Conservation (phyloP, 2,113 vertebrate genomes). For the Climacteris rufus region DNA sequence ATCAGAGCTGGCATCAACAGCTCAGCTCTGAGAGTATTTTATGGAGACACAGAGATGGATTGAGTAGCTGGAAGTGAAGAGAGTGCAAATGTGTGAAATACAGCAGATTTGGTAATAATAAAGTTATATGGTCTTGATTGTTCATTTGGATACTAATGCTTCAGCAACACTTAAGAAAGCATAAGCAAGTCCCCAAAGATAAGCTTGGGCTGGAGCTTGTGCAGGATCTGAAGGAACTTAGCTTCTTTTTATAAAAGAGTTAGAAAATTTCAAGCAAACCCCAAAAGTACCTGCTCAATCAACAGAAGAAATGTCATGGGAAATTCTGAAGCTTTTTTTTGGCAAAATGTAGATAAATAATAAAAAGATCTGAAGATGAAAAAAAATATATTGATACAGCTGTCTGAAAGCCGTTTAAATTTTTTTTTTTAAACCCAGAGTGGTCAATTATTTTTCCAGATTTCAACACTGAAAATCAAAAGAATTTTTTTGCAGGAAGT, state of each 20-base stretch:
- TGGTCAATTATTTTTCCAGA: not conserved
- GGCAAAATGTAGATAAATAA: not conserved
- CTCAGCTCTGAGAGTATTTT: not conserved
- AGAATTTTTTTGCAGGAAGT: not conserved
- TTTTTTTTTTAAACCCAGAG: not conserved
- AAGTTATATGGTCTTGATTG: not conserved
- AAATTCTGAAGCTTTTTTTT: not conserved
- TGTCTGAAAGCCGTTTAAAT: not conserved
- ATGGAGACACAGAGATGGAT: not conserved
- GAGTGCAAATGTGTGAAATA: conserved; percentile 28
- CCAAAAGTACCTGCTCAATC: not conserved
- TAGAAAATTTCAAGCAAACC: not conserved
- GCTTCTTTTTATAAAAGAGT: not conserved
- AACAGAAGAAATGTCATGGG: not conserved
- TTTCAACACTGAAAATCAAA: not conserved
- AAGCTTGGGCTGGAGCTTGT: not conserved
- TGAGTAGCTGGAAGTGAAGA: not conserved
- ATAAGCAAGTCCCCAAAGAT: not conserved
- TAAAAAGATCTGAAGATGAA: not conserved
- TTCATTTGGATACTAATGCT: not conserved
- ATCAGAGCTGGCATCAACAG: not conserved
- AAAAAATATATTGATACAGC: not conserved
- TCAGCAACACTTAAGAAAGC: not conserved
- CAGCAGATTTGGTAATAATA: not conserved
- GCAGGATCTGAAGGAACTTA: not conserved